Base-by-base conservation (phyloP, 2,113 vertebrate genomes). In the Clarias batrachus region DNA sequence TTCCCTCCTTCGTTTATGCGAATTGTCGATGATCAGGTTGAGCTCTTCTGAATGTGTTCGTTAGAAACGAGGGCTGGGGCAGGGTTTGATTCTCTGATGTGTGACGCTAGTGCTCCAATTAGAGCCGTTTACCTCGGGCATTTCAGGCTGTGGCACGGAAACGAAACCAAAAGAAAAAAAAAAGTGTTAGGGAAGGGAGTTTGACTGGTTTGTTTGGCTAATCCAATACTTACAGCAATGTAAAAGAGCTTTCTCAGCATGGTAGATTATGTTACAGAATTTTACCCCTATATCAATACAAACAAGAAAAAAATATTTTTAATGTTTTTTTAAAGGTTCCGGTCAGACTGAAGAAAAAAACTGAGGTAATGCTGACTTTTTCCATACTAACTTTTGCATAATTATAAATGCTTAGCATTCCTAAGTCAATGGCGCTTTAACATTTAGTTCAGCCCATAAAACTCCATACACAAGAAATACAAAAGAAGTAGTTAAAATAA, bases 21-120 rank as follows among this genome's bases (percentile, higher is more conserved):
- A 89, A 90, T 57, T 57, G 89, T 90, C 17, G 5, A 30, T 13
- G 74, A 91, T 77, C 56, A 56, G 52, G 80, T 11, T 74, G 1
- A 76, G 70, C 37, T 62, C 60, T 91, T 92, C 90, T 89, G 90
- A 91, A 89, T 87, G 89, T 89, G 90, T 91, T 93, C 93, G 93
- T 94, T 95, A 94, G 90, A 90, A 89, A 91, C 88, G 91, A 86
- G 89, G 91, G 93, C 90, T 92, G 90, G 90, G 87, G 90, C 91
- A 91, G 92, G 94, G 93, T 93, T 93, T 89, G 84, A 92, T 91
- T 89, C 90, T 91, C 92, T 93, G 91, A 92, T 90, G 90, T 91
- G 84, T 87, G 88, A 92, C 90, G 88, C 87, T 85, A 91, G 89
- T 85, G 89, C 78, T 91, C 91, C 92, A 93, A 94, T 93, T 93